Conservation (phyloP, 2,888 invertebrate species). For the Cynaeus angustus region DNA sequence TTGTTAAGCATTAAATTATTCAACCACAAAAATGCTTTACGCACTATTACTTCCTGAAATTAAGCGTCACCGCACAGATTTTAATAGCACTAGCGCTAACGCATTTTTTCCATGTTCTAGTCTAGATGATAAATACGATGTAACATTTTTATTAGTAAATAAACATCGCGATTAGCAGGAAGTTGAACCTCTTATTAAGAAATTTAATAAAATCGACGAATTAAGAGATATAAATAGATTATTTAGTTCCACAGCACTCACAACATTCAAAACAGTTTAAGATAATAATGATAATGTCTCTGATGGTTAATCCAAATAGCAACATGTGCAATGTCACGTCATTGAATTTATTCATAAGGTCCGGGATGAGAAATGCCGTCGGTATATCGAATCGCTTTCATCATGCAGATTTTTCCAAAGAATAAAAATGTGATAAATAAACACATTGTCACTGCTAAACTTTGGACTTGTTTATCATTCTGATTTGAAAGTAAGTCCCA, state of each 20-base stretch:
- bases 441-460: slow-evolving; percentile 25
- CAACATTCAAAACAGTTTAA: slow-evolving; percentile 51
- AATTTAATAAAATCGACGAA: slow-evolving; percentile 9
- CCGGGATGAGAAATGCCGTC: slow-evolving; percentile 2
- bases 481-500: slow-evolving; percentile 31
- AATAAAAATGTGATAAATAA: slow-evolving; percentile 8
- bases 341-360: slow-evolving; percentile 46
- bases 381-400: not conserved
- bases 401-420: slow-evolving; percentile 7
- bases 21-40: slow-evolving; percentile 7
- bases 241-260: slow-evolving; percentile 47
- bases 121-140: too few species aligned
- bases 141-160: too few species aligned
- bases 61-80: not conserved
- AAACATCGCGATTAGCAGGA: not conserved
- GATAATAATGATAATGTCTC: slow-evolving; percentile 45
- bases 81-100: too few species aligned
- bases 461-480: slow-evolving; percentile 50
- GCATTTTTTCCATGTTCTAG: too few species aligned
- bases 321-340: slow-evolving; percentile 45
- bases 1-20: not conserved
- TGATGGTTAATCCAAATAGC: slow-evolving; percentile 40
- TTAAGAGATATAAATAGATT: slow-evolving; percentile 42
- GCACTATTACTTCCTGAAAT: slow-evolving; percentile 8
- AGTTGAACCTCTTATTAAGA: not conserved